Base-by-base conservation (phyloP, 1,140 invertebrate species). In the Pseudomyrmex concolor region DNA sequence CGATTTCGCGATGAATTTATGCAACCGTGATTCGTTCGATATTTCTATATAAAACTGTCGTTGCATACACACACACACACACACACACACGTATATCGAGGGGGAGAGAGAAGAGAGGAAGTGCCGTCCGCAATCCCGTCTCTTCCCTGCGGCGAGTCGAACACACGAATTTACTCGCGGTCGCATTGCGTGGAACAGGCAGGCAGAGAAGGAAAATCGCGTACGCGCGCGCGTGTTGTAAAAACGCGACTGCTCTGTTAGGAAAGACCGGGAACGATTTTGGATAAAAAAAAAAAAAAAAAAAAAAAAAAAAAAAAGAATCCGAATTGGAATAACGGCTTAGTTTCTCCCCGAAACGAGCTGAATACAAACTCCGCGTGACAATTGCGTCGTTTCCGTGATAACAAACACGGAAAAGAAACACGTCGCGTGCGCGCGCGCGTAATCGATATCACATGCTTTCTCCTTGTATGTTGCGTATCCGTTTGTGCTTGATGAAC, bases 1-100 rank as follows among this genome's bases (percentile, higher is more conserved):
- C 72, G 83, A 77, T 81, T 64, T 72, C 54, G 15, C 54, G 86
- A 81, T 87, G 76, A 87, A 88, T 88, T 85, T 83, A 82, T 86
- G 74, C 70, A 34, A 54, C 51, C 17, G 59, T 67, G 76, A 87
- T 87, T 72, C 59, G 55, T 62, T 63, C 68, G 57, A 73, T 54
- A 19, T 80, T 17, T 74, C 70, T 72, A 50, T 51, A 60, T 59
- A 57, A 77, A 87, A 87, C 83, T 86, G 83, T 87, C 81, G 63
- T 80, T 57, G 76, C 74, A 13, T 22, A 15, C 45, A 34, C 34
- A 34, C 34, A 34, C 25, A 25, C 19, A 0, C 19, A 22, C 5
- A 34, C 34, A 34, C 5, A 34, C 5, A 34, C 34, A 34, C 5
- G 7, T 34, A 34, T 5, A 34, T 0, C 0, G 34, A 34, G 34